Evolutionary conservation across 1,140 invertebrate species (phyloP), one percentile per base, ranked within the genome.

Genomic region (Chironomus striatipennis): DNA sequence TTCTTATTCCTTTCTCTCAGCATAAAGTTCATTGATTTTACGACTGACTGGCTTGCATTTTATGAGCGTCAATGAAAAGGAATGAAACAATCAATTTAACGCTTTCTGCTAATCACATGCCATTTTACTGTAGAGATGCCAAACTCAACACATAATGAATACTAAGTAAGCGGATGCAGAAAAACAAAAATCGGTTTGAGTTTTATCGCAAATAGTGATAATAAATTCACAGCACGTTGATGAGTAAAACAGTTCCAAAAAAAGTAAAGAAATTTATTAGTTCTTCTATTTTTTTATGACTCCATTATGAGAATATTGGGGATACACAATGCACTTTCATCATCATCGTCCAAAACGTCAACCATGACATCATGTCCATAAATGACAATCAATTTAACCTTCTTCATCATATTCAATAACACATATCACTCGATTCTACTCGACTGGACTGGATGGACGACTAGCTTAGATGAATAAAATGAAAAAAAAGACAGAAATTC

Each of bases 1-100:
- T n/a, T n/a, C n/a, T n/a, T n/a, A n/a, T n/a, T n/a, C n/a, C n/a
- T n/a, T n/a, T n/a, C n/a, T n/a, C n/a, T n/a, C n/a, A n/a, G n/a
- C n/a, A 57, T 57, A 57, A 57, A 57, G 47, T 57, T 57, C 47
- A 57, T 57, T 57, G 47, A 57, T 57, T 57, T 57, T 57, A 57
- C 47, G 47, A 57, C 12, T 57, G 12, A 10, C 47, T n/a, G 47
- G 15, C 12, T 57, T 57, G 47, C 47, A 57, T 57, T 57, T 57
- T 57, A 57, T 15, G 47, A 57, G 47, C 47, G 15, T 57, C 10
- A 57, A n/a, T 2, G 12, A 57, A 4, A 57, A 5, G n/a, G 47
- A 57, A n/a, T n/a, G n/a, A 57, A 57, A 57, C 47, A 57, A 57
- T 57, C 47, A 57, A 57, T 57, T 57, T 57, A 57, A 10, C 47